Evolutionary conservation across 2,797 vertebrate species (phyloP), one percentile per base, ranked within the genome.

Genomic region (Clarias laeviceps): DNA sequence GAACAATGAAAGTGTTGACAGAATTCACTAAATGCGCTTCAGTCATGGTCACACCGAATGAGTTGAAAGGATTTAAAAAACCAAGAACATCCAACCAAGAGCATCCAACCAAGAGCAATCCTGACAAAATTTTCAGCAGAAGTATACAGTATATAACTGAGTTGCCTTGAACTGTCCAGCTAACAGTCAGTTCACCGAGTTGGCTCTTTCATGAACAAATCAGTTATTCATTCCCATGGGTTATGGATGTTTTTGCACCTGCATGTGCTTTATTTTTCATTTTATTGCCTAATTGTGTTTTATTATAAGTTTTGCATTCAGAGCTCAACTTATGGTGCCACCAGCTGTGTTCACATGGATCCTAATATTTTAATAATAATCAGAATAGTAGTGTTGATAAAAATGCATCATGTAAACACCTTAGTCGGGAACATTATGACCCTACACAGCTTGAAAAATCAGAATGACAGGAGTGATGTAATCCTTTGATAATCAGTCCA

Each of bases 261-360:
- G 29, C 20, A 66, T 32, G 22, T 65, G 77, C 70, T 78, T 37
- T 22, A 40, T 40, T 40, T 50, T 50, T 50, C 2, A 0, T 50
- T 50, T 12, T 50, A 50, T 12, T 45, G 45, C 2, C 9, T 2
- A 45, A 2, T 69, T 59, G 11, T 80, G 6, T 20, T 56, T 66
- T 24, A 24, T 27, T 40, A 9, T 32, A 29, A 37, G 74, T 59
- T 78, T 78, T 78, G 62, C 50, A 68, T 57, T 84, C 61, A 76
- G 45, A 17, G 29, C 61, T 84, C 7, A 54, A 18, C 24, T 5
- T 59, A 4, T 54, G 45, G 24, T 54, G 12, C 27, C 15, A 54
- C 20, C 45, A 50, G 45, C 9, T 11, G 3, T 50, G 45, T 50
- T 12, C 45, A 50, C 45, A 50, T 50, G 2, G 1, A 50, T 50